Evolutionary conservation across 1,140 invertebrate genomes (phyloP).

Genomic region (Aphaenogaster rudis): DNA sequence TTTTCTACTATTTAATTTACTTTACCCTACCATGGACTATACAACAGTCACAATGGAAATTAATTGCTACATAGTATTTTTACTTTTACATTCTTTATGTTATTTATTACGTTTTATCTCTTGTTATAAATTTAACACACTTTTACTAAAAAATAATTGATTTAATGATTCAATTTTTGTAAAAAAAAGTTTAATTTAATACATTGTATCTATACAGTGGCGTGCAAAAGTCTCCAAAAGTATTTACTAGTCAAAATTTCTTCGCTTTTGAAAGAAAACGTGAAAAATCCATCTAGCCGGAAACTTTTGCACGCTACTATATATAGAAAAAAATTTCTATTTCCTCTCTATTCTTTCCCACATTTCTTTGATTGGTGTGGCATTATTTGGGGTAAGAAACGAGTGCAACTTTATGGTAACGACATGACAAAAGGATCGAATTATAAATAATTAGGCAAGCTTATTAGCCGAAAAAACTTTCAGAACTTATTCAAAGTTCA

Average conservation of each 20-base stretch:
- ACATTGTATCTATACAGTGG: not conserved
- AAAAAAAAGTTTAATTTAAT: not conserved
- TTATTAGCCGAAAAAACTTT: not conserved
- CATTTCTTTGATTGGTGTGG: not conserved
- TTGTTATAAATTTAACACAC: not conserved
- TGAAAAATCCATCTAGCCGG: too few relatives aligned
- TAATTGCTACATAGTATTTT: not conserved
- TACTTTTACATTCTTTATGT: not conserved
- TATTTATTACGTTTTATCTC: not conserved
- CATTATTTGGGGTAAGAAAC: not conserved
- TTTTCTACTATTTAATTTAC: constrained; percentile 23
- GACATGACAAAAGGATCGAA: not conserved
- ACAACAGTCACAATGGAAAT: not conserved
- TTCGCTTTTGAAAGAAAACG: too few relatives aligned
- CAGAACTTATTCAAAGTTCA: not conserved
- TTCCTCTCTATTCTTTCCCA: not conserved
- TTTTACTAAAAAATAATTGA: not conserved
- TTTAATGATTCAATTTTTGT: not conserved
- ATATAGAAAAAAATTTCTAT: not conserved
- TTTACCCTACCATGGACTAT: not conserved
- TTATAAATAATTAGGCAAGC: not conserved
- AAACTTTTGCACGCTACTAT: not conserved
- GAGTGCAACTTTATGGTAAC: not conserved
- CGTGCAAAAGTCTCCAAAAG: too few relatives aligned
- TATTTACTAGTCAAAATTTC: too few relatives aligned